These are phyloP conservation scores for Microplitis deprimator DNA, from an alignment of 2,888 invertebrate species.

Conservation along the genomic window DNA sequence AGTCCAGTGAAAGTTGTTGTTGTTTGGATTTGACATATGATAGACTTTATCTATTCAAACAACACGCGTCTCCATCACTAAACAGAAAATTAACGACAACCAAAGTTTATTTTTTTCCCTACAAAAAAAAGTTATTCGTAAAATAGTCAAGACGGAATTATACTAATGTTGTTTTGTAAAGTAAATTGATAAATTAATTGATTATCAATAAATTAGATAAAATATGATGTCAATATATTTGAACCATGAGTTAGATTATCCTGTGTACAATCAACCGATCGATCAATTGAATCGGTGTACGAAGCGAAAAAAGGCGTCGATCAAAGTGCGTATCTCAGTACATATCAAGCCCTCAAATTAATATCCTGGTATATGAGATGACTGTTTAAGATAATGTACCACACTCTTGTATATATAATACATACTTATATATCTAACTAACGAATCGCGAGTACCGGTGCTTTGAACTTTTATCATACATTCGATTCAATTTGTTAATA, in stretches of 20 bases:
- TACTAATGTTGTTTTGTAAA: background rate
- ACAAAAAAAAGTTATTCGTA: too few species aligned
- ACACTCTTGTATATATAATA: conserved; percentile 26
- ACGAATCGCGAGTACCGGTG: conserved; percentile 12
- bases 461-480: conserved; percentile 54
- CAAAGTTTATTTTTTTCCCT: too few species aligned
- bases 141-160: background rate
- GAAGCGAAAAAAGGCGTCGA: conserved; percentile 18
- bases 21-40: background rate
- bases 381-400: conserved; percentile 21
- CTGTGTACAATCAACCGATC: conserved; percentile 8
- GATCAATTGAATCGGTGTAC: conserved; percentile 13
- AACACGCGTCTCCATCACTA: background rate
- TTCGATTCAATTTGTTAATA: conserved; percentile 65
- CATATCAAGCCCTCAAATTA: conserved; percentile 22
- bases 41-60: conserved; percentile 3
- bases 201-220: background rate
- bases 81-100: too few species aligned
- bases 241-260: background rate
- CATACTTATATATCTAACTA: background rate
- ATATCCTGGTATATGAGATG: conserved; percentile 10
- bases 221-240: conserved; percentile 7
- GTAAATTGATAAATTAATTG: background rate
- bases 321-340: conserved; percentile 9
- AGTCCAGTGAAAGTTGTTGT: conserved; percentile 7